These are phyloP conservation scores for Spongia lamella DNA, from an alignment of 37 sponge, comb jelly and placozoan species.

Conservation along the genomic window DNA sequence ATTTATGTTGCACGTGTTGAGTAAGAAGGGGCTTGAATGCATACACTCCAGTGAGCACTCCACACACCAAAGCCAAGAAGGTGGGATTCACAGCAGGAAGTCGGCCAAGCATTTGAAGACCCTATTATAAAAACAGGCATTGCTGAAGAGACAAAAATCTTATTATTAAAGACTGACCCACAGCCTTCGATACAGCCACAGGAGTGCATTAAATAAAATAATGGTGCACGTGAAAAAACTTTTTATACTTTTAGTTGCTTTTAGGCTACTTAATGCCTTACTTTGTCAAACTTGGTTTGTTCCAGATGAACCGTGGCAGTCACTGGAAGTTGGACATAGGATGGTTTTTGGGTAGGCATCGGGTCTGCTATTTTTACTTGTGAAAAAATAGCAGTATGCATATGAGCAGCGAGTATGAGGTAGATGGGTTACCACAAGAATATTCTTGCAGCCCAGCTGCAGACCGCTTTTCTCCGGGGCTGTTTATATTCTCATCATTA, in stretches of 20 bases:
- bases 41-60: conserved; percentile 50
- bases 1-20: too few species aligned
- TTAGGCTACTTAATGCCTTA: conserved; percentile 54
- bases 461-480: too few species aligned
- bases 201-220: background rate
- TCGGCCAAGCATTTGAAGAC: background rate
- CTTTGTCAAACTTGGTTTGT: conserved; percentile 73
- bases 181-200: too few species aligned
- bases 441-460: too few species aligned
- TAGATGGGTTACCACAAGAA: too few species aligned
- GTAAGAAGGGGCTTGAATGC: conserved; percentile 61
- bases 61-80: too few species aligned
- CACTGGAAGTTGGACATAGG: conserved; percentile 82
- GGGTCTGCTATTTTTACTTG: background rate
- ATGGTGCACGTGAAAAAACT: background rate
- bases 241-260: background rate
- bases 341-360: conserved; percentile 80
- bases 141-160: background rate
- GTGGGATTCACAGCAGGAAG: conserved; percentile 1
- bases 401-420: too few species aligned
- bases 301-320: conserved; percentile 91
- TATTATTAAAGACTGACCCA: background rate
- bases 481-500: conserved; percentile 1
- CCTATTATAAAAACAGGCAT: background rate
- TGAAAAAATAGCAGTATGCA: background rate